A percentile compares a stretch with the other conserved stretches of the same genome.
These are phyloP conservation scores for Poeciliopsis gracilis DNA, from an alignment of 2,797 vertebrate species.

Conservation along the genomic window DNA sequence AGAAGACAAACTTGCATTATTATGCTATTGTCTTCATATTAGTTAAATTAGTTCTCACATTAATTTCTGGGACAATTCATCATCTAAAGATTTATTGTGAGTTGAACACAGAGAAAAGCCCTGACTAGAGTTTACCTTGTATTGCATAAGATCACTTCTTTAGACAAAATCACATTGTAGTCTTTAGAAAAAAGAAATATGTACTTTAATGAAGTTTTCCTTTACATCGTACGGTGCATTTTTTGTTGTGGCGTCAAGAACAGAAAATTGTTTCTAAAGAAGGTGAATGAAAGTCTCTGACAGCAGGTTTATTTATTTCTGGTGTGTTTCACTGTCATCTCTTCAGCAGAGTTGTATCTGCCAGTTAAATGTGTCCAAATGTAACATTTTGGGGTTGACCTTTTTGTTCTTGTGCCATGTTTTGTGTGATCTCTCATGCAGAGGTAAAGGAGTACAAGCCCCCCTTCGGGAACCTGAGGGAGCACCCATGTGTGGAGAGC, in stretches of 20 bases:
- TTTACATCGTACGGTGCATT: not conserved
- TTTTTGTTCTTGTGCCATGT: not conserved
- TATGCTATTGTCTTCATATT: no score
- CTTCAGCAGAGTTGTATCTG: not conserved
- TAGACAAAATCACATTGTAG: not conserved
- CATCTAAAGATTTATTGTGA: no score
- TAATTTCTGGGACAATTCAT: no score
- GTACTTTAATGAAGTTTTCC: not conserved
- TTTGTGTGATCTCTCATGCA: slow-evolving; percentile 61
- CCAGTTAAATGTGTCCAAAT: not conserved
- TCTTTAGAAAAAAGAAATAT: not conserved
- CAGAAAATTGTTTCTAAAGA: not conserved
- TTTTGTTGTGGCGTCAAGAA: not conserved
- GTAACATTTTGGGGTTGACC: not conserved
- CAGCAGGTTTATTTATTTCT: not conserved
- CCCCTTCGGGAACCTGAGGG: slow-evolving; percentile 93
- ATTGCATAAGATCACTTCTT: no score
- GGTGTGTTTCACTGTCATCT: not conserved
- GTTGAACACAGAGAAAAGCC: not conserved
- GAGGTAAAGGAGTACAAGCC: slow-evolving; percentile 96
- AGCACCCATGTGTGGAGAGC: slow-evolving; percentile 96
- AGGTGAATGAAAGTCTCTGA: not conserved
- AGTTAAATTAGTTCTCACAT: no score
- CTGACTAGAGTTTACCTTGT: not conserved
- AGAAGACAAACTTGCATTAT: not conserved